Percentiles rank a stretch among this genome's conserved stretches.
Evolutionary conservation across 2,797 vertebrate genomes (phyloP).

Genomic region (Rhyacichthys aspro): DNA sequence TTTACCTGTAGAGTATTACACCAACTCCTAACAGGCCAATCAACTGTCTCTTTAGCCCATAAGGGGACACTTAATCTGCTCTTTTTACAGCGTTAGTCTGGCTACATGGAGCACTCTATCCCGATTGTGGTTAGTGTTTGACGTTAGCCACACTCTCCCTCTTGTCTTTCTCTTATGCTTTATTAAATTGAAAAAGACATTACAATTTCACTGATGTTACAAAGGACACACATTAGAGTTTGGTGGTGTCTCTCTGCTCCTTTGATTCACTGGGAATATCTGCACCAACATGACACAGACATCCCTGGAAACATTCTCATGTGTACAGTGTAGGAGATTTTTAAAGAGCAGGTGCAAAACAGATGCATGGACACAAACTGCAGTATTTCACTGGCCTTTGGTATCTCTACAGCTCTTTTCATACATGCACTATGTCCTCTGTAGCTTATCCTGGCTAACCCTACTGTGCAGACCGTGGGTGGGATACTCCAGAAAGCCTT

Average conservation of each 20-base stretch:
- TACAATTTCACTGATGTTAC: slow-evolving; percentile 9
- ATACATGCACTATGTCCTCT: no score
- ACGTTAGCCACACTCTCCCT: slow-evolving; percentile 12
- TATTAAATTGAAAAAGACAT: slow-evolving; percentile 9
- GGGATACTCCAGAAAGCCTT: no score
- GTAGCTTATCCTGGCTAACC: no score
- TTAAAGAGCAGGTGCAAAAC: no score
- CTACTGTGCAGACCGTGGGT: no score
- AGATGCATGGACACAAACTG: no score
- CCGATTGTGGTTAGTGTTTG: slow-evolving; percentile 5
- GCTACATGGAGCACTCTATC: slow-evolving; percentile 2
- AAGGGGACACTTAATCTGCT: slow-evolving; percentile 4
- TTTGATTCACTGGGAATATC: slow-evolving; percentile 1
- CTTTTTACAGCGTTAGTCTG: not conserved
- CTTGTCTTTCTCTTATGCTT: slow-evolving; percentile 8
- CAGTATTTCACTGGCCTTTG: no score
- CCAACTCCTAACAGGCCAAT: not conserved
- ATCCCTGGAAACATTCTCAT: not conserved
- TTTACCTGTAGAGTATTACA: slow-evolving; percentile 5
- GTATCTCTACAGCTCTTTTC: no score
- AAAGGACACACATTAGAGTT: slow-evolving; percentile 1
- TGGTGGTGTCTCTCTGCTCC: slow-evolving; percentile 7
- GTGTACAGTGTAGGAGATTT: no score
- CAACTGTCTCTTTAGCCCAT: slow-evolving; percentile 8
- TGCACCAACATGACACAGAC: slow-evolving; percentile 5